Evolutionary conservation across 2,888 invertebrate genomes (phyloP).

Genomic region (Phania funesta): DNA sequence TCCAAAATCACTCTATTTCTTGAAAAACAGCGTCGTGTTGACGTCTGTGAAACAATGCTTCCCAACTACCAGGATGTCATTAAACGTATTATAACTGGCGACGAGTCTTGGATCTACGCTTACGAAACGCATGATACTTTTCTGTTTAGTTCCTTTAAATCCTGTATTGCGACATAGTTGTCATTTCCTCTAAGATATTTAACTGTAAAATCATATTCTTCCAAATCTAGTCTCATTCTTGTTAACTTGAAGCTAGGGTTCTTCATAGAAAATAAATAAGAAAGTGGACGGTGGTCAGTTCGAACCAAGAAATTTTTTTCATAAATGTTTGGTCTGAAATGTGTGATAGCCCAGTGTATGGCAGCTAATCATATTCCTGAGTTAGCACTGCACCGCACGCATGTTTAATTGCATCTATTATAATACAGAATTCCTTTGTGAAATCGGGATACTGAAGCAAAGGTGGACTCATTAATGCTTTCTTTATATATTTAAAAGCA

Average conservation of each 20-base stretch:
- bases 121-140: too few species aligned
- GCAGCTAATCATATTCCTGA: neutral
- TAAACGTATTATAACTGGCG: too few species aligned
- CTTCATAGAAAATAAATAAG: conserved; percentile 3
- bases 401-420: neutral
- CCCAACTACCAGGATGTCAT: too few species aligned
- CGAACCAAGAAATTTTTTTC: neutral
- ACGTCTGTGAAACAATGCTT: too few species aligned
- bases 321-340: conserved; percentile 4
- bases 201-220: too few species aligned
- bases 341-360: neutral
- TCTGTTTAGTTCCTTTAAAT: neutral
- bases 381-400: neutral
- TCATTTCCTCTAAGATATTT: neutral
- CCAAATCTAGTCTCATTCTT: neutral
- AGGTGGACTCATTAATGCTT: neutral
- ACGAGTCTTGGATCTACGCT: too few species aligned
- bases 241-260: neutral
- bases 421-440: neutral
- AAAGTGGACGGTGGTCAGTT: neutral
- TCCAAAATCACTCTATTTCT: too few species aligned
- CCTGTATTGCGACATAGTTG: neutral
- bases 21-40: too few species aligned
- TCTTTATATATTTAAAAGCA: neutral
- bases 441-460: conserved; percentile 14